Evolutionary conservation across 2,113 vertebrate species (phyloP), one percentile per base, ranked within the genome.

Genomic region (Crotalus viridis): DNA sequence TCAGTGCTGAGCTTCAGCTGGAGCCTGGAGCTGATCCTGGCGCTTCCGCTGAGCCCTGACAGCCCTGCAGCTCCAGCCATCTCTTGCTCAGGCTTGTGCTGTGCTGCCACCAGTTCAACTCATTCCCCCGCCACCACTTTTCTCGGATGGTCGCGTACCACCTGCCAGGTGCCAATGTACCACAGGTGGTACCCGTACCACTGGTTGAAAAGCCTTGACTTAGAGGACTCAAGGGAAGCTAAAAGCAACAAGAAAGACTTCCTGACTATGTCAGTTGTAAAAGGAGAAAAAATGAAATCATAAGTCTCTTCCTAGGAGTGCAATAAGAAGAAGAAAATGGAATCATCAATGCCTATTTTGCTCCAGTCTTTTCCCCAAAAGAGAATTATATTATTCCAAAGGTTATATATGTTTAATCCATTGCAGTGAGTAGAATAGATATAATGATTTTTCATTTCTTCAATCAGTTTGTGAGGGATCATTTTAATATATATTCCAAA

Each of bases 401-500:
- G 33, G 15, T 39, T 21, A 19, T 39, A 19, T 81, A 5, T 21
- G 69, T 81, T 81, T 81, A 87, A 87, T 39, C 48, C n/a, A n/a
- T 87, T 87, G 26, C 10, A 61, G n/a, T 7, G 56, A 21, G 10
- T 19, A 33, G 19, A 85, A 12, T 15, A 48, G 48, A n/a, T 87
- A 81, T 7, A 86, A 59, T 17, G 5, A 2, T 64, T 92, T 33
- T 92, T 52, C 46, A 4, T 15, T 52, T n/a, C 51, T 43, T 56
- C 26, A 52, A 52, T 81, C 81, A 55, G 26, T 59, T 85, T 55
- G 9, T 59, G 10, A 5, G 9, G 9, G 33, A 74, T 74, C 56
- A 46, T 55, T 89, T 88, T 92, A 88, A n/a, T 55, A 74, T 92
- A 22, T 39, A 17, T 91, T 17, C 85, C 24, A 91, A 85, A 56